Percentiles rank a stretch among this genome's conserved stretches.
phyloP scores from a whole-genome alignment of 2,113 vertebrate species.

The Morone saxatilis region DNA sequence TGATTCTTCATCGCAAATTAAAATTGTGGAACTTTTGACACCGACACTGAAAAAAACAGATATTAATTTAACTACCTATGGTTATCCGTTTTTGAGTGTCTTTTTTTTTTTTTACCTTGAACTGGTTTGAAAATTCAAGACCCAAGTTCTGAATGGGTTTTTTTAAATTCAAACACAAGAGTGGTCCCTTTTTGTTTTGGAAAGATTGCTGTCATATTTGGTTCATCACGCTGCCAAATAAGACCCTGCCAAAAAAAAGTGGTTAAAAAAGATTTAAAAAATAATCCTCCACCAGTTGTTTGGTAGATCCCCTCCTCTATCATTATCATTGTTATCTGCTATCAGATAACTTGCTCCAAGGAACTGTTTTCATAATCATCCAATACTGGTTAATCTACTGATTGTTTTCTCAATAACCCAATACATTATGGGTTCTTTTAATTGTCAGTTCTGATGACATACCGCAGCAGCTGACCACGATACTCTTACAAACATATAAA shows the following conservation, averaged over 20 bases:
- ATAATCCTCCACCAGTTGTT: neutral
- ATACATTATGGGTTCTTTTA: neutral
- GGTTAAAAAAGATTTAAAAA: too few relatives aligned
- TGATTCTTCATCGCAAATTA: conserved; percentile 37
- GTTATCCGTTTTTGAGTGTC: conserved; percentile 15
- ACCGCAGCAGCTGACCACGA: neutral
- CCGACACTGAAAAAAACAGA: neutral
- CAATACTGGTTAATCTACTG: neutral
- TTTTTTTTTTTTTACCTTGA: conserved; percentile 12
- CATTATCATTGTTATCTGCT: neutral
- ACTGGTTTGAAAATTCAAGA: conserved; percentile 14
- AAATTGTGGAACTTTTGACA: conserved; percentile 10
- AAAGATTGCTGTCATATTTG: conserved; percentile 43
- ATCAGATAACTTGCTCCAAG: too few relatives aligned
- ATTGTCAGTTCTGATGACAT: neutral
- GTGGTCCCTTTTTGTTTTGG: conserved; percentile 33
- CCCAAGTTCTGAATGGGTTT: neutral
- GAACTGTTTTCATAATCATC: neutral
- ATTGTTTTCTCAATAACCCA: neutral
- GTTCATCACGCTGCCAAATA: conserved; percentile 25
- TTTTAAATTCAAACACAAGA: conserved; percentile 22
- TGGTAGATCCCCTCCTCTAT: neutral
- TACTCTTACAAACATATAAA: neutral
- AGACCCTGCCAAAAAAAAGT: conserved; percentile 6
- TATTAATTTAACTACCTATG: conserved; percentile 5